These are phyloP conservation scores for Oxyruncus cristatus DNA, from an alignment of 2,113 vertebrate genomes.

Conservation along the genomic window DNA sequence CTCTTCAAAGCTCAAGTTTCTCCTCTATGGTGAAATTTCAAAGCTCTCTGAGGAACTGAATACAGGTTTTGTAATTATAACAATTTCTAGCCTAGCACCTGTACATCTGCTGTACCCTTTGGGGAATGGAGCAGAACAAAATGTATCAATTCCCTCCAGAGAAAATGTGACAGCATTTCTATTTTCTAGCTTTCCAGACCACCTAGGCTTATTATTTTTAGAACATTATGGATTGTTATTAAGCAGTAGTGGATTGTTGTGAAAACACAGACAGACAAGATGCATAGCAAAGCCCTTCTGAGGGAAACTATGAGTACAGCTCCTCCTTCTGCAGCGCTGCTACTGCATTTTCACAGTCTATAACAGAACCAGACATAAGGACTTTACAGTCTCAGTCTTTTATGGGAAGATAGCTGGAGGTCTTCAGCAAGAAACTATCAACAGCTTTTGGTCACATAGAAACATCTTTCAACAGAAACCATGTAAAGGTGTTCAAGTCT, in stretches of 20 bases:
- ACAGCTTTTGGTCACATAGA: background rate
- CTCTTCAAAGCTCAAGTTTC: slow-evolving; percentile 51
- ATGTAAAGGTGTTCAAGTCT: slow-evolving; percentile 22
- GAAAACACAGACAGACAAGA: background rate
- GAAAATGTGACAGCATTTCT: slow-evolving; percentile 50
- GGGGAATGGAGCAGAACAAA: slow-evolving; percentile 54
- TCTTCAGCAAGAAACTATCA: slow-evolving; percentile 8
- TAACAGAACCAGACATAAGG: background rate
- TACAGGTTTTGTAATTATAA: slow-evolving; percentile 68
- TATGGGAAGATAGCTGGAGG: background rate
- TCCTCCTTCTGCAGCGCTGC: background rate
- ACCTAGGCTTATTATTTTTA: slow-evolving; percentile 58
- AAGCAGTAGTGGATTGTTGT: background rate
- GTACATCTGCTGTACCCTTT: slow-evolving; percentile 55
- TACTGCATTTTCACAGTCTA: background rate
- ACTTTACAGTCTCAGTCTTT: background rate
- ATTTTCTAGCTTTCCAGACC: slow-evolving; percentile 48
- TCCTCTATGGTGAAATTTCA: slow-evolving; percentile 59
- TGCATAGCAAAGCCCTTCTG: background rate
- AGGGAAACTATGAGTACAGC: background rate
- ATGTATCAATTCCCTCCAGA: slow-evolving; percentile 40
- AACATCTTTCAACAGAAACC: background rate
- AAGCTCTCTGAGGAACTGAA: slow-evolving; percentile 58
- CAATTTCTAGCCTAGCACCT: slow-evolving; percentile 63
- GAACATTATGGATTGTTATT: slow-evolving; percentile 47